Evolutionary conservation across 2,797 vertebrate genomes (phyloP), one percentile per base, ranked within the genome.

Genomic region (Phyllotis vaccarum): DNA sequence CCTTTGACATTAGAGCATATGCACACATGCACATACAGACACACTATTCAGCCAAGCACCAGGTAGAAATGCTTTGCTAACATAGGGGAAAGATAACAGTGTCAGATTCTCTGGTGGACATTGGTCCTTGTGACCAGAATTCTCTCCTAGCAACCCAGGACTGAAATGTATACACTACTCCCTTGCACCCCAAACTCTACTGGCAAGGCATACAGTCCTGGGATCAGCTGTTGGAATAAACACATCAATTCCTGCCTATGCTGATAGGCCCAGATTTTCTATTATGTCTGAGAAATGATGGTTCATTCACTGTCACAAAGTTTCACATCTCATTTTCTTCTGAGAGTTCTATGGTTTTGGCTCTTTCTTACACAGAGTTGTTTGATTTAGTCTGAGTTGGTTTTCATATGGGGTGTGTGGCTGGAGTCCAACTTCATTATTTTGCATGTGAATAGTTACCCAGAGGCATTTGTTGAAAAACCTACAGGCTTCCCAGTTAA

Each of bases 91-190:
- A 54, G 29, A 24, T 21, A 64, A 5, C 5, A 37, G 12, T 40
- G 27, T 17, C 10, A 78, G 27, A 37, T n/a, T 49, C 21, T 8
- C 29, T 24, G 6, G 11, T n/a, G 0, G 52, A 5, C 12, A 0
- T 3, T 31, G 10, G 79, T 70, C 21, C 60, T 27, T 16, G 8
- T 10, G 13, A 22, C 40, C 24, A 40, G 2, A 5, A 74, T 27
- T 68, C 4, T 16, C 40, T 75, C 29, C 37, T 31, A 46, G 40
- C 34, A 88, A 64, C 34, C 8, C 3, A 10, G 13, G 21, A 5
- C 1, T 46, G 52, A 34, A 34, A n/a, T 21, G 5, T 13, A 19
- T 6, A 3, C 10, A 29, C 29, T 14, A 29, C 2, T 11, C 2
- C 21, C 13, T 27, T 0, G 16, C 22, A n/a, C 21, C 7, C 1